Base-by-base conservation (phyloP, 2,888 invertebrate genomes). In the Gandaritis pyraliata region DNA sequence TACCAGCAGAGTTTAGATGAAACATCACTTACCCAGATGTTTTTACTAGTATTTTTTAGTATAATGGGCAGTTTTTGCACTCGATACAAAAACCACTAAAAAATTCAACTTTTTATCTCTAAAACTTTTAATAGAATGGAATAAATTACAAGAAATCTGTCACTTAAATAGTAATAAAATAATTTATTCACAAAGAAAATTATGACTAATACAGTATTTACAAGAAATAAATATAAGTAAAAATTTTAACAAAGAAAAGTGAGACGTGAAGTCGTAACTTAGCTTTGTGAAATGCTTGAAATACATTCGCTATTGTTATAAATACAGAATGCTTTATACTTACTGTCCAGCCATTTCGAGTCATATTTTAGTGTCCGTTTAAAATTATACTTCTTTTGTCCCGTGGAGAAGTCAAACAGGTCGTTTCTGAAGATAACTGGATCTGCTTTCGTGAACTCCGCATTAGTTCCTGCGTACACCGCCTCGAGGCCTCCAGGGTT, bases 311-410 rank as follows among this genome's bases (percentile, higher is more conserved):
- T 38, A 33, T 33, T 33, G 33, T n/a, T 38, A 38, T n/a, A n/a
- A 43, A 43, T 43, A 43, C 41, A 41, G 15, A 41, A n/a, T n/a
- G n/a, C n/a, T n/a, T 13, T 43, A 16, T 70, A 93, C 94, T 93
- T 81, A 95, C 95, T 95, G 81, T 95, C 95, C 62, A 95, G 89
- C 95, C 95, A 95, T 78, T 95, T 95, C 29, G 94, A 94, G 81
- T 95, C 95, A 72, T 95, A 95, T 82, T 95, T 95, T 73, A 95
- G 84, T 13, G 95, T 95, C 62, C 95, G 86, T 78, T 95, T 94
- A 77, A 94, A 95, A 70, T 93, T 92, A 75, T 93, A 94, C 73
- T 93, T 90, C 78, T 94, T 93, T 72, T 93, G 91, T 55, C 94
- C 94, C 53, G 94, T 94, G 36, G 93, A 88, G 72, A 92, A 88